These are phyloP conservation scores for Agrochola circellaris DNA, from an alignment of 2,888 invertebrate genomes.

Conservation along the genomic window DNA sequence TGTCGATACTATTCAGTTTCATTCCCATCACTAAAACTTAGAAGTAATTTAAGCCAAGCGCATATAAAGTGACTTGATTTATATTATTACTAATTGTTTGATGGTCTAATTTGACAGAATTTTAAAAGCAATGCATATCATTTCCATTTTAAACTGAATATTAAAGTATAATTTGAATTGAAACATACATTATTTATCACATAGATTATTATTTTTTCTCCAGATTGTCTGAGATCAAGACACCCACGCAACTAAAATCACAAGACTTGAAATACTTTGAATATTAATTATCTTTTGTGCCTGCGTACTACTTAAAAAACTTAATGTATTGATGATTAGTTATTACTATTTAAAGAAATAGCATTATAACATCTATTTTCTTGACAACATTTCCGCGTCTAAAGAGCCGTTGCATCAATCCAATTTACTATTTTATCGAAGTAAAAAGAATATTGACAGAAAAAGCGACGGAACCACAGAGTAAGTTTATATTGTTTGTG, in stretches of 20 bases:
- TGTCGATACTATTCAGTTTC: slow-evolving; percentile 22
- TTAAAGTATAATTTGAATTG: slow-evolving; percentile 18
- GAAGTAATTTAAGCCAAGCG: slow-evolving; percentile 21
- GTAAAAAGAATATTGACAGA: slow-evolving; percentile 11
- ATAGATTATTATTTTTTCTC: slow-evolving; percentile 15
- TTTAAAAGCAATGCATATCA: slow-evolving; percentile 25
- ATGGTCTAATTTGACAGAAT: slow-evolving; percentile 23
- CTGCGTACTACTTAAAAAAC: background rate
- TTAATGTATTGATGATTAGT: background rate
- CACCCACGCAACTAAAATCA: background rate
- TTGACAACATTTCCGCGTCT: background rate
- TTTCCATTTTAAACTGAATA: slow-evolving; percentile 18
- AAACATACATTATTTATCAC: slow-evolving; percentile 23
- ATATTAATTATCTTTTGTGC: background rate
- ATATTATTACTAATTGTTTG: slow-evolving; percentile 26
- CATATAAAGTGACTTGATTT: slow-evolving; percentile 28
- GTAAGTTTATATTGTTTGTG: slow-evolving; percentile 52
- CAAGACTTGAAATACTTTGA: background rate
- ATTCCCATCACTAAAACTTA: slow-evolving; percentile 23
- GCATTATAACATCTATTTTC: background rate
- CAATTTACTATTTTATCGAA: background rate
- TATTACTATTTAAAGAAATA: background rate
- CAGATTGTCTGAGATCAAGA: background rate
- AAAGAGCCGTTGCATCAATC: background rate
- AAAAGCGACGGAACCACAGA: slow-evolving; percentile 44